These are phyloP conservation scores for Grantiella picta DNA, from an alignment of 2,113 vertebrate genomes.

Conservation along the genomic window DNA sequence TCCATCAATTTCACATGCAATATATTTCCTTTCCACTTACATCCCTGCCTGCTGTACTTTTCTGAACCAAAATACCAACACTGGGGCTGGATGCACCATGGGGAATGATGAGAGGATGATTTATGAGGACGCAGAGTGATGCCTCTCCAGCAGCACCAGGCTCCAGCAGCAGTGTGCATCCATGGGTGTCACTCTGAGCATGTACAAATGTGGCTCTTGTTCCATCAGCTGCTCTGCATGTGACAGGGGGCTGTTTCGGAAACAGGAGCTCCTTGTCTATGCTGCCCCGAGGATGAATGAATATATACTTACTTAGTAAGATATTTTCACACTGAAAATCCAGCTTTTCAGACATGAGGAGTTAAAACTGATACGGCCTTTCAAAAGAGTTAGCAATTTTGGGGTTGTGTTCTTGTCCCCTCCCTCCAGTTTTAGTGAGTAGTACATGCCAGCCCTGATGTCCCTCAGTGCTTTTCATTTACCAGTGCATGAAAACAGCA, in stretches of 20 bases:
- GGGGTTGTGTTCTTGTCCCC: background rate
- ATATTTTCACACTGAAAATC: background rate
- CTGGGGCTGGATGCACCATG: background rate
- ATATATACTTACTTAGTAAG: background rate
- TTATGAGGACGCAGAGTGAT: background rate
- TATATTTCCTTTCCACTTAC: background rate
- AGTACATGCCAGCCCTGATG: background rate
- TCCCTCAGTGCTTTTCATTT: background rate
- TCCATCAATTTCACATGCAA: background rate
- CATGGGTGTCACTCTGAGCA: background rate
- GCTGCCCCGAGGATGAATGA: background rate
- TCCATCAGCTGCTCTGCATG: slow-evolving; percentile 18
- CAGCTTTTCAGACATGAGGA: background rate
- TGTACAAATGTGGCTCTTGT: background rate
- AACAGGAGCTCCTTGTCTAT: slow-evolving; percentile 21
- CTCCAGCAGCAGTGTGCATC: background rate
- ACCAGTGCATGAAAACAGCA: background rate
- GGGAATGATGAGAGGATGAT: background rate
- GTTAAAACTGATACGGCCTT: background rate
- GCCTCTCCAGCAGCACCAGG: background rate
- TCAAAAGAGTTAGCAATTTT: background rate
- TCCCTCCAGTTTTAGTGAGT: background rate
- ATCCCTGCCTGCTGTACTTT: background rate
- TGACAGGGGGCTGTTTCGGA: background rate
- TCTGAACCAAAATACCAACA: background rate